Percentiles rank a stretch among this genome's conserved stretches.
These are phyloP conservation scores for Helostoma temminkii DNA, from an alignment of 2,797 vertebrate species.

Conservation along the genomic window DNA sequence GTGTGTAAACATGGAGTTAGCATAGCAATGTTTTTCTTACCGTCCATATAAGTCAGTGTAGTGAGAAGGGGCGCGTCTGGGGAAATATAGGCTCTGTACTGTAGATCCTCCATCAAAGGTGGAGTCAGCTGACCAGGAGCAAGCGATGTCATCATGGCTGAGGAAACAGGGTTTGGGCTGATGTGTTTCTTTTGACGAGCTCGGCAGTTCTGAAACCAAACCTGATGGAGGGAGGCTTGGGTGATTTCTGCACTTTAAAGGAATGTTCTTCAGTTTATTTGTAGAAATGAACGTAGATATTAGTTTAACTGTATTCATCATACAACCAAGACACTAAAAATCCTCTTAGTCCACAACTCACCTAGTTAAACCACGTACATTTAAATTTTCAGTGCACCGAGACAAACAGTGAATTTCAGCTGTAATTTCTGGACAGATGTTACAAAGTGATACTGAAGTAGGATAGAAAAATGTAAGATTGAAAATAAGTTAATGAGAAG, in stretches of 20 bases:
- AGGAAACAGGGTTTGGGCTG: conserved; percentile 85
- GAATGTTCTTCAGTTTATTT: neutral
- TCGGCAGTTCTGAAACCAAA: conserved; percentile 99
- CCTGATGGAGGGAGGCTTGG: conserved; percentile 76
- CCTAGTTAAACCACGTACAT: neutral
- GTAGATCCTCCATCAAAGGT: conserved; percentile 90
- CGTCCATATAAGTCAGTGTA: conserved; percentile 76
- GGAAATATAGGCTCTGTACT: conserved; percentile 91
- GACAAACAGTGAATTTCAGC: neutral
- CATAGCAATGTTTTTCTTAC: conserved; percentile 49
- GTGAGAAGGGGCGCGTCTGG: conserved; percentile 90
- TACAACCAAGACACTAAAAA: neutral
- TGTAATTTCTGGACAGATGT: neutral
- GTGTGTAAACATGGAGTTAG: too few relatives aligned
- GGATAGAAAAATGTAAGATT: too few relatives aligned
- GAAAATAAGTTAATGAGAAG: too few relatives aligned
- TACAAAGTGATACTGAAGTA: too few relatives aligned
- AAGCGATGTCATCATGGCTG: conserved; percentile 86
- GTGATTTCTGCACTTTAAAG: neutral
- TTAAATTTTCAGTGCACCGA: neutral
- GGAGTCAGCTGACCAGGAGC: conserved; percentile 89
- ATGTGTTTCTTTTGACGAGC: conserved; percentile 98
- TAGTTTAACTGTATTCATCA: neutral
- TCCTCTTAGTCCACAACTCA: neutral
- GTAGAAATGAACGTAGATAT: neutral